Percentiles rank a stretch among this genome's conserved stretches.
Evolutionary conservation across 2,113 vertebrate species (phyloP).

Genomic region (Sterrhoptilus dennistouni): DNA sequence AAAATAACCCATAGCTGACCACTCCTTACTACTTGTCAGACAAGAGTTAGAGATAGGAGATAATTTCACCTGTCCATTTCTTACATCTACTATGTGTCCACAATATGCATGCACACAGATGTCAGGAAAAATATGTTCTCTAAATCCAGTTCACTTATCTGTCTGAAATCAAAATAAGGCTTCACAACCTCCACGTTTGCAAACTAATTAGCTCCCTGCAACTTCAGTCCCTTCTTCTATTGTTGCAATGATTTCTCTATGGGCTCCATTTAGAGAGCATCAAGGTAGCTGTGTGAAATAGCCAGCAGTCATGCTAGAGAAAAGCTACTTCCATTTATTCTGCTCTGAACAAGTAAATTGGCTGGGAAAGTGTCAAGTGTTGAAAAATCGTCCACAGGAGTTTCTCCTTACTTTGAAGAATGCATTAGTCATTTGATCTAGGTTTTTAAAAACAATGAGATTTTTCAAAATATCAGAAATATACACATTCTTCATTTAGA

Average conservation of each 20-base stretch:
- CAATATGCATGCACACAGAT: not conserved
- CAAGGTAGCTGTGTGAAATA: conserved; percentile 20
- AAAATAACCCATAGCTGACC: not conserved
- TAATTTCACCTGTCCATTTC: not conserved
- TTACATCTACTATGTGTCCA: not conserved
- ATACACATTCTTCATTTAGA: not conserved
- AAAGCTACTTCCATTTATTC: conserved; percentile 9
- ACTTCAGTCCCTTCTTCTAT: not conserved
- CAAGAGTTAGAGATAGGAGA: not conserved
- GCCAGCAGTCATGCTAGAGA: not conserved
- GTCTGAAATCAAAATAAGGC: conserved; percentile 2
- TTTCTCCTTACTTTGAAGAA: conserved; percentile 46
- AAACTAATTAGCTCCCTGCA: conserved; percentile 19
- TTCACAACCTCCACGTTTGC: not conserved
- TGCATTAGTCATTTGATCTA: conserved; percentile 48
- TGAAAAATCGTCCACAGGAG: conserved; percentile 49
- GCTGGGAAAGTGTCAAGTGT: conserved; percentile 33
- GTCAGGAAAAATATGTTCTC: not conserved
- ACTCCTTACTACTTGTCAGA: not conserved
- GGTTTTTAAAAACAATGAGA: conserved; percentile 35
- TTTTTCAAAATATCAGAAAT: conserved; percentile 3
- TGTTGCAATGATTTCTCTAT: not conserved
- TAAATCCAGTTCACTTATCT: not conserved
- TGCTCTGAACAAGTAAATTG: conserved; percentile 50
- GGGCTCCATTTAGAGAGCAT: conserved; percentile 21